Base-by-base conservation (phyloP, 37 sponge, comb jelly and placozoan species). In the Ephydatia muelleri region DNA sequence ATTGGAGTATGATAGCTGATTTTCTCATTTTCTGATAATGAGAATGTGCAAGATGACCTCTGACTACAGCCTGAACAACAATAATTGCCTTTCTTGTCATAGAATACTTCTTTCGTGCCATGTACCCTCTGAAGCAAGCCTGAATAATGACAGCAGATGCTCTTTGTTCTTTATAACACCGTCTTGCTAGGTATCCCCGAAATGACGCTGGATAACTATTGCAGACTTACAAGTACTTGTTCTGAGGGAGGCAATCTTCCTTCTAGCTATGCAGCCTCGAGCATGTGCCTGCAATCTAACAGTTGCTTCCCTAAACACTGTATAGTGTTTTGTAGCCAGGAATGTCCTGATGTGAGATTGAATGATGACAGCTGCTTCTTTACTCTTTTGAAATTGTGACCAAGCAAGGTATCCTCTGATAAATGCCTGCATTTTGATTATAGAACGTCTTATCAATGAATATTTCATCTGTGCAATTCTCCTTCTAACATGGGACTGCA, bases 61-160 rank as follows among this genome's bases (percentile, higher is more conserved):
- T 14, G 16, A 57, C 57, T 5, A 57, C 16, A 21, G 84, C 39
- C 73, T 89, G 87, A 5, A 87, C 77, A 21, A 49, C 21, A n/a
- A 70, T 76, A 43, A 79, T 88, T 27, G 90, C 90, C 30, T 39
- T 1, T 38, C 68, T 94, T 64, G 38, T 57, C 26, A 23, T 31
- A 34, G 28, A 68, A 76, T 83, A 94, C 39, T 80, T 26, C n/a
- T 31, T 70, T 0, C 76, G 21, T 13, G 81, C 86, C 27, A 94
- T 29, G 36, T 43, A 72, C 11, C 80, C 74, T 36, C 84, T 86
- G 70, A 78, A 74, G 12, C 12, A 25, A 22, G 81, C 36, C 64
- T 95, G 95, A 36, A 95, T 83, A 26, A 31, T 79, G 9, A 70
- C 57, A 29, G 87, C 93, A 72, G 93, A 78, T 70, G 27, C 21